Conservation (phyloP, 1,140 invertebrate species). For the Macrobrachium nipponense region DNA sequence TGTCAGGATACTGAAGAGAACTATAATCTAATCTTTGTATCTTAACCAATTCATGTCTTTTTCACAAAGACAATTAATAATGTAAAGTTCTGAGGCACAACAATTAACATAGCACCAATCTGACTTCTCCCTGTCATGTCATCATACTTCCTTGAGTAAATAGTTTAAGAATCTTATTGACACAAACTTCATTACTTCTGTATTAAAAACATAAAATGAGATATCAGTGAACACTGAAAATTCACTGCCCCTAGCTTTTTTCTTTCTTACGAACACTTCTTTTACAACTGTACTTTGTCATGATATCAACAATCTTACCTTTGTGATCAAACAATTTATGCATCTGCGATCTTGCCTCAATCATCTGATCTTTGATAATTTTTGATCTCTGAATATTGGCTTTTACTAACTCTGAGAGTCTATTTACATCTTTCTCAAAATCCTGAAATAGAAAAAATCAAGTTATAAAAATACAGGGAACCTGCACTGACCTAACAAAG, state of each 20-base stretch:
- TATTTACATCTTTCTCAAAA: conserved; percentile 77
- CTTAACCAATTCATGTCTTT: no score
- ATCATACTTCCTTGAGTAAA: no score
- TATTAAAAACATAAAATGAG: no score
- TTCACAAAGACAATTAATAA: no score
- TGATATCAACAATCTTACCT: conserved; percentile 86
- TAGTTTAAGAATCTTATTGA: no score
- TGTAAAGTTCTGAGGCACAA: no score
- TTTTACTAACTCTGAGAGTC: conserved; percentile 82
- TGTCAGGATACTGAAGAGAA: no score
- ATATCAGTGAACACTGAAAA: no score
- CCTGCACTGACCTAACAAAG: background rate
- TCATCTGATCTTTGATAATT: conserved; percentile 91
- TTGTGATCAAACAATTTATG: conserved; percentile 93
- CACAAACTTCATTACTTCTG: no score
- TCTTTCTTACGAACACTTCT: conserved; percentile 84
- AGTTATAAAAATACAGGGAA: background rate
- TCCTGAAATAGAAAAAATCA: conserved; percentile 67
- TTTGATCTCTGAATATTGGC: conserved; percentile 94
- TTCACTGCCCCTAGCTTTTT: conserved; percentile 36
- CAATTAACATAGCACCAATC: no score
- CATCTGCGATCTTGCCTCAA: conserved; percentile 86
- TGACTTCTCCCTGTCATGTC: no score
- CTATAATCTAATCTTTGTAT: no score
- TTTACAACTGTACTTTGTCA: conserved; percentile 90